Conservation (phyloP, 2,113 vertebrate species). For the Entelurus aequoreus region DNA sequence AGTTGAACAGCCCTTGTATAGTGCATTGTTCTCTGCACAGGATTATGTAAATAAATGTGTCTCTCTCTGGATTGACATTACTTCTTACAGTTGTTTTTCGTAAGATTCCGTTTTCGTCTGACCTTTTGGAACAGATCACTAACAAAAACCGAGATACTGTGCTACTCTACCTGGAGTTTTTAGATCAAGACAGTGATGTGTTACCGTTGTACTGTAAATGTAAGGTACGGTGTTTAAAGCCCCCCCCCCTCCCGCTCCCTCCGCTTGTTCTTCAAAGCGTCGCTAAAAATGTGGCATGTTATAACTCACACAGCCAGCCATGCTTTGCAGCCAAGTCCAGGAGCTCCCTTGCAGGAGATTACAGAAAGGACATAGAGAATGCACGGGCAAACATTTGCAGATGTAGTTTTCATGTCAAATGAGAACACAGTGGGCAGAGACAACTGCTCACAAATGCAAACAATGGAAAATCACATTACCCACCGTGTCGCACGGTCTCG, state of each 20-base stretch:
- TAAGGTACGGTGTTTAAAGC: too few species aligned
- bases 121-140: too few species aligned
- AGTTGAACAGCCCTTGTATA: too few species aligned
- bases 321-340: conserved; percentile 51
- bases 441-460: conserved; percentile 26
- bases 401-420: conserved; percentile 33
- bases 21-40: too few species aligned
- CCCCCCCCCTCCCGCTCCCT: not conserved
- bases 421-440: conserved; percentile 17
- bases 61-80: too few species aligned
- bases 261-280: conserved; percentile 32
- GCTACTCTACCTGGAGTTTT: too few species aligned
- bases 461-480: conserved; percentile 9
- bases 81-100: too few species aligned
- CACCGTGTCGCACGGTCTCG: not conserved
- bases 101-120: too few species aligned
- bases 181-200: too few species aligned
- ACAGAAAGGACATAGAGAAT: conserved; percentile 47
- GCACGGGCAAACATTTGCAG: conserved; percentile 47
- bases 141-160: too few species aligned
- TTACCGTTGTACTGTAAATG: too few species aligned
- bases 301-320: conserved; percentile 64
- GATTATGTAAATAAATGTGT: too few species aligned
- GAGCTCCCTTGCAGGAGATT: conserved; percentile 60
- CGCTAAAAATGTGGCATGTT: conserved; percentile 37